Evolutionary conservation across 2,888 invertebrate genomes (phyloP), one percentile per base, ranked within the genome.

Genomic region (Neelides folsomi): DNA sequence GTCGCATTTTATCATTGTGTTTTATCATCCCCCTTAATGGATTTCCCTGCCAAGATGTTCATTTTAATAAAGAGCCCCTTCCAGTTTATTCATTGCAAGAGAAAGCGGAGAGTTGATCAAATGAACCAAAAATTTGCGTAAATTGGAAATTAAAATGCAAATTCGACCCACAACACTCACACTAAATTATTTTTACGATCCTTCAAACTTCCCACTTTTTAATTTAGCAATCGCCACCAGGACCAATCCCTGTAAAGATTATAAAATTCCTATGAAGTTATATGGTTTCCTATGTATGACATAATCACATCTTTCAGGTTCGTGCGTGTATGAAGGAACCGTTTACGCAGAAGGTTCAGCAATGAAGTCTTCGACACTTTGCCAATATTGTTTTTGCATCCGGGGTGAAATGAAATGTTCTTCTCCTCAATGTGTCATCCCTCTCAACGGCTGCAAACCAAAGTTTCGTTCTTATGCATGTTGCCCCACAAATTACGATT

Each of bases 381-480:
- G 89, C 72, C 83, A 86, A 70, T 84, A 85, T 70, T 89, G 89
- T 72, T 89, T 84, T 73, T 89, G 89, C 68, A 79, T 85, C 64
- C 73, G 76, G 34, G 85, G 84, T 4, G 73, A 73, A 48, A 78
- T 82, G 64, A 78, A 79, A 65, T 89, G 89, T 71, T 82, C 88
- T 49, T 77, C 80, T 57, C 88, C 88, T 1, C 79, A 80, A 67
- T 89, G 89, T 71, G 75, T 86, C 66, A 75, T 86, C 47, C 79
- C 83, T 1, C 76, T 85, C 37, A 77, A 79, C 16, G 84, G 83
- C 49, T 86, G 85, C 69, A 72, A 69, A 38, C 79, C 84, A 0
- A 72, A 75, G 13, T 79, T 80, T 57, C 70, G 77, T 8, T 71
- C 77, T 9, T 77, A 80, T 54, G 79, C 76, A 62, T 89, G 88